Percentiles rank a stretch among this genome's conserved stretches.
phyloP scores from a whole-genome alignment of 2,888 invertebrate species.

The Herminia tarsipennalis region DNA sequence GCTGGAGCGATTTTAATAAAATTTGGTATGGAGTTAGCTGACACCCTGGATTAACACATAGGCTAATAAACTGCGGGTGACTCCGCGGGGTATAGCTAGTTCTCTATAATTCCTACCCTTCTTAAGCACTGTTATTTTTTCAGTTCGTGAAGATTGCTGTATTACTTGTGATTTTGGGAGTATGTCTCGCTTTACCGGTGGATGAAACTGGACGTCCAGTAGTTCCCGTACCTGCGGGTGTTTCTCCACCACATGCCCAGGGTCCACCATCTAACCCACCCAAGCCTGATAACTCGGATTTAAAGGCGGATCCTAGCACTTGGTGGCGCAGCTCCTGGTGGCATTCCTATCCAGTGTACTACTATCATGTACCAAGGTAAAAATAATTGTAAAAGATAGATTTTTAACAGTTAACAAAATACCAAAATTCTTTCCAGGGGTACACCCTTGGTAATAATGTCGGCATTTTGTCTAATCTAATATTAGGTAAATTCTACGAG shows the following conservation, averaged over 20 bases:
- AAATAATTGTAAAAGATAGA: not conserved
- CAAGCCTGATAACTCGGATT: slow-evolving; percentile 13
- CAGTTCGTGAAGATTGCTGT: slow-evolving; percentile 23
- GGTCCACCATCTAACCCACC: not conserved
- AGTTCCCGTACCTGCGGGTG: not conserved
- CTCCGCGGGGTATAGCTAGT: no score
- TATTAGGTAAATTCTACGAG: no score
- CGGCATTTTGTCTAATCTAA: no score
- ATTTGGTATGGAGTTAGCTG: no score
- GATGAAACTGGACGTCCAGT: slow-evolving; percentile 12
- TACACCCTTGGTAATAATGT: no score
- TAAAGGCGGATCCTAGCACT: slow-evolving; percentile 25
- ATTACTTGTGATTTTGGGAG: slow-evolving; percentile 19
- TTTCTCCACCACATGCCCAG: not conserved
- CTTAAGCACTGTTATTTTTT: not conserved
- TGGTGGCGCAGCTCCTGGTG: slow-evolving; percentile 26
- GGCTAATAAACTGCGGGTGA: no score
- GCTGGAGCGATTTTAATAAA: no score
- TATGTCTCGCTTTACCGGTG: slow-evolving; percentile 21
- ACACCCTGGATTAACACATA: no score
- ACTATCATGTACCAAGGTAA: slow-evolving; percentile 4
- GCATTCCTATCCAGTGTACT: slow-evolving; percentile 12
- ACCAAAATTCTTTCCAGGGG: no score
- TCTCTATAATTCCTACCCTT: no score
- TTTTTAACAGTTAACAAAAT: no score